Conservation (phyloP, 2,113 vertebrate species). For the Camelus dromedarius region DNA sequence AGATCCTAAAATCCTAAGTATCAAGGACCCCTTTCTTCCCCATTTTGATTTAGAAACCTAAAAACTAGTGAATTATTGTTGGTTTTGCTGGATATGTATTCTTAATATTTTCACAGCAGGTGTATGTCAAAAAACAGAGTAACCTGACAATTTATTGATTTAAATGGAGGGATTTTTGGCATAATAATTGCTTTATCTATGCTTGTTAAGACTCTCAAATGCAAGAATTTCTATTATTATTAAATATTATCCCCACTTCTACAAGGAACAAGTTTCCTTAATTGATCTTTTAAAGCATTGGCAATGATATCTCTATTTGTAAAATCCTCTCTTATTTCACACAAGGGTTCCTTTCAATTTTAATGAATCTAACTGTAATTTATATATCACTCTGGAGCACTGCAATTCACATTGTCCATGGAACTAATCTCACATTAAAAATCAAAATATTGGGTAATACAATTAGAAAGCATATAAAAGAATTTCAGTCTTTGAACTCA, state of each 20-base stretch:
- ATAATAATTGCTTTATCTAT: constrained; percentile 35
- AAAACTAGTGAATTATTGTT: not conserved
- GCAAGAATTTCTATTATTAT: not conserved
- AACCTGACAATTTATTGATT: constrained; percentile 58
- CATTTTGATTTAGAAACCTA: not conserved
- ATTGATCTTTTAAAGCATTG: constrained; percentile 58
- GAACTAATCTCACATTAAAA: constrained; percentile 58
- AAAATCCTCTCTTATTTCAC: constrained; percentile 45
- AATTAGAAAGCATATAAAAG: not conserved
- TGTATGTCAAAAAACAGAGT: not conserved
- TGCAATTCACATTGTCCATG: constrained; percentile 27
- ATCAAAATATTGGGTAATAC: constrained; percentile 63
- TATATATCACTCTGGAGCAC: not conserved
- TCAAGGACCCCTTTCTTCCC: not conserved
- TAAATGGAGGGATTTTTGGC: not conserved
- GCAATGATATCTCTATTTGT: constrained; percentile 49
- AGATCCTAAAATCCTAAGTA: not conserved
- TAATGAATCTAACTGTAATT: constrained; percentile 42
- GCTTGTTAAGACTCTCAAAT: constrained; percentile 36
- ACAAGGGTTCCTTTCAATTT: constrained; percentile 46
- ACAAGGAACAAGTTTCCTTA: not conserved
- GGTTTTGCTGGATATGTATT: not conserved
- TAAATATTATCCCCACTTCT: constrained; percentile 42
- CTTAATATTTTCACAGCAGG: constrained; percentile 34
- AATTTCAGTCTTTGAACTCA: constrained; percentile 6